Evolutionary conservation across 2,888 invertebrate species (phyloP), one percentile per base, ranked within the genome.

Genomic region (Netelia melanura): DNA sequence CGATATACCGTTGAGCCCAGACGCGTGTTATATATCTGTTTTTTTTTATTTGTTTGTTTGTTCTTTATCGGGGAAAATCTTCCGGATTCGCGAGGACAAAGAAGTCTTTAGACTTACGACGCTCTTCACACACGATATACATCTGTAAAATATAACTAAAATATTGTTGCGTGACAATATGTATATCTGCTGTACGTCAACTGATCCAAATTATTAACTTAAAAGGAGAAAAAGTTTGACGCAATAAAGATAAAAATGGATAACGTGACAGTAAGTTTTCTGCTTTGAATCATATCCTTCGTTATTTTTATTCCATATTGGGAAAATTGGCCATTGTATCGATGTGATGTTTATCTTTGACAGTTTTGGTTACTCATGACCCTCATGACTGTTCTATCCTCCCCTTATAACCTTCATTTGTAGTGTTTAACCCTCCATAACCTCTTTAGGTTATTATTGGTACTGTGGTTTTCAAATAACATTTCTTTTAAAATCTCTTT

Each of bases 231-330:
- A 72, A 58, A 30, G 70, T 70, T 21, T 25, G 56, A 56, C 56
- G 30, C 17, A 52, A 68, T 17, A 25, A 43, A 17, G n/a, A 61
- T 54, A 64, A 87, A 68, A 77, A 88, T 87, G 88, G 87, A 87
- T 61, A 88, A 87, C 82, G 76, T 86, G 82, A 87, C 87, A 61
- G 88, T 88, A 74, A 76, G 88, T 83, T 67, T 44, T 70, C 17
- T 43, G 56, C 64, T 30, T 64, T 43, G 17, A 58, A 43, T 6
- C n/a, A 25, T 71, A 43, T 76, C 11, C 10, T 11, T 76, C 30
- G 11, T 71, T 64, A 25, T 9, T 38, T 30, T 38, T 38, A 38
- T 38, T 38, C 8, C 0, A 6, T 6, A 38, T 38, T 38, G 2
- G 5, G 38, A 38, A 38, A 6, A 38, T 38, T 38, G 38, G 38